Evolutionary conservation across 2,797 vertebrate genomes (phyloP).

Genomic region (Melopsittacus undulatus): DNA sequence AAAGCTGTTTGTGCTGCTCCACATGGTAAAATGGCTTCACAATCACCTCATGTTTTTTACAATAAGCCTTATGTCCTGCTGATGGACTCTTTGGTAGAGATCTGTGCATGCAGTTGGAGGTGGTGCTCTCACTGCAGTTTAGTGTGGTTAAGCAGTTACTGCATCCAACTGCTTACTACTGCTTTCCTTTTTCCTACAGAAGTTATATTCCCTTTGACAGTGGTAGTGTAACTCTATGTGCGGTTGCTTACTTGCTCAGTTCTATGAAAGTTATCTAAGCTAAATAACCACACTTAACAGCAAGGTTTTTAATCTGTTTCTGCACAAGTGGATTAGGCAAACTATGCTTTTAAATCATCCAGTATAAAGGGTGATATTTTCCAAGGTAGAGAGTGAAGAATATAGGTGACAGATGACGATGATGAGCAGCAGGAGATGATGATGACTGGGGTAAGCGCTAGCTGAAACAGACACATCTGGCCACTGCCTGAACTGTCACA

Average conservation of each 20-base stretch:
- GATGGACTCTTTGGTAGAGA: not conserved
- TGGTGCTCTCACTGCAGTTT: not conserved
- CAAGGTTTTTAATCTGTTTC: not conserved
- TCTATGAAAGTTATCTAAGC: not conserved
- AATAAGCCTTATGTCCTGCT: not conserved
- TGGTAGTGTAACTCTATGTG: not conserved
- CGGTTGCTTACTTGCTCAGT: not conserved
- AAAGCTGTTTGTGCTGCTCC: not conserved
- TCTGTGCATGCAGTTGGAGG: not conserved
- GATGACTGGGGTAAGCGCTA: not conserved
- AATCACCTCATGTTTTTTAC: not conserved
- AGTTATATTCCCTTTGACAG: not conserved
- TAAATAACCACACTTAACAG: not conserved
- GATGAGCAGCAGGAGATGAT: not conserved
- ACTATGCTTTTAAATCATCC: not conserved
- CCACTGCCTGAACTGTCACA: not conserved
- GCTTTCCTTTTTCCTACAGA: not conserved
- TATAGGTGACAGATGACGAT: not conserved
- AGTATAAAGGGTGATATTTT: not conserved
- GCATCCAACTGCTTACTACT: not conserved
- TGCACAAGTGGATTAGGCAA: not conserved
- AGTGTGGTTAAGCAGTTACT: not conserved
- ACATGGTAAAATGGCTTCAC: not conserved
- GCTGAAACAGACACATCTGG: not conserved
- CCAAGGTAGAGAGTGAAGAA: not conserved